Evolutionary conservation across 2,113 vertebrate species (phyloP), one percentile per base, ranked within the genome.

Genomic region (Grammomys dolichurus): DNA sequence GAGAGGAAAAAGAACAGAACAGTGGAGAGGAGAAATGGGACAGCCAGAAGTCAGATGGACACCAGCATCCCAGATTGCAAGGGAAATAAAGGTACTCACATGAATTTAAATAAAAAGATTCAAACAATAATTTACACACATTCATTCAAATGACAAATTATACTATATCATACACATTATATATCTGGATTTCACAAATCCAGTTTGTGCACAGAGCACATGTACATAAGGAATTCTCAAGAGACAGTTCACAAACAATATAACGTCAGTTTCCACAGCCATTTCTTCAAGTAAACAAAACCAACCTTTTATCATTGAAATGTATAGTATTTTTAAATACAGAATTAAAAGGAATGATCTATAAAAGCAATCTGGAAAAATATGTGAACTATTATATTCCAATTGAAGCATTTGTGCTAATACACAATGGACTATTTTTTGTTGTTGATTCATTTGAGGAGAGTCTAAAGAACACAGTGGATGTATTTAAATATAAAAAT

Each of bases 31-130:
- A 40, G 12, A 17, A 40, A 48, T 3, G 2, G 43, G 60, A 51
- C 1, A 70, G 17, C 9, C 7, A 9, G 19, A 7, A 7, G 7
- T 9, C 28, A 48, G 77, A 67, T 1, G 16, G 78, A 67, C 46
- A 13, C 4, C 7, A 9, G 7, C n/a, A 11, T 51, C 87, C n/a
- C 17, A 19, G 14, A 0, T 17, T 58, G 51, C 3, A n/a, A 80
- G 82, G 3, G 31, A 72, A 69, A 17, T 69, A 36, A 89, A 67
- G 10, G 0, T 3, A 94, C n/a, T 48, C 28, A 16, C 36, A 82
- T 54, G n/a, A 91, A 89, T 91, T 91, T 91, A 70, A 93, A 60
- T 56, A 75, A 89, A 77, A 22, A 51, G 33, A 51, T 43, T 94
- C 84, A 77, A 7, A 60, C 40, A 46, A 40, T 78, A 11, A 56